Evolutionary conservation across 2,888 invertebrate genomes (phyloP).

Genomic region (Rhaphigaster nebulosa): DNA sequence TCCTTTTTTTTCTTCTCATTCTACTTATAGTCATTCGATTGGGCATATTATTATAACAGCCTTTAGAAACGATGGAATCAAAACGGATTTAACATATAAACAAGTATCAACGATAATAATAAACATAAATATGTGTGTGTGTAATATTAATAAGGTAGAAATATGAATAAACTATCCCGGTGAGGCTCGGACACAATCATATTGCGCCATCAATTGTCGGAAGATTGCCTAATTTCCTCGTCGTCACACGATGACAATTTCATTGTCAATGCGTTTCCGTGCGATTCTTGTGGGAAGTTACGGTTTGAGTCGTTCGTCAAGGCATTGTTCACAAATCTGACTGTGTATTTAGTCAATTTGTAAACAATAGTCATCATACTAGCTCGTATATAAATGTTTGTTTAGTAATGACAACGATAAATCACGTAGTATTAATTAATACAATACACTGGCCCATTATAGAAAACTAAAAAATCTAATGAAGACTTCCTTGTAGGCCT

Average conservation of each 20-base stretch:
- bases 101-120: too few species aligned
- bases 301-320: neutral
- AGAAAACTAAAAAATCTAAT: too few species aligned
- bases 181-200: neutral
- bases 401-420: neutral
- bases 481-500: too few species aligned
- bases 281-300: neutral
- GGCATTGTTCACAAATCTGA: neutral
- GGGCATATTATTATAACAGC: too few species aligned
- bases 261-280: neutral
- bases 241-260: neutral
- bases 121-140: too few species aligned
- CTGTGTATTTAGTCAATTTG: neutral
- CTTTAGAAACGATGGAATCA: too few species aligned
- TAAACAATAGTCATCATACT: neutral
- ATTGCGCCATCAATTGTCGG: neutral
- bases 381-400: neutral
- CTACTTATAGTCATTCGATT: too few species aligned
- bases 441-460: too few species aligned
- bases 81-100: too few species aligned
- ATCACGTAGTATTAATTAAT: too few species aligned
- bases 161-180: neutral
- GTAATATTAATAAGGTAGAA: too few species aligned
- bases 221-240: neutral
- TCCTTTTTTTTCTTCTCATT: too few species aligned